Conservation (phyloP, 2,797 vertebrate species). For the Miichthys miiuy region DNA sequence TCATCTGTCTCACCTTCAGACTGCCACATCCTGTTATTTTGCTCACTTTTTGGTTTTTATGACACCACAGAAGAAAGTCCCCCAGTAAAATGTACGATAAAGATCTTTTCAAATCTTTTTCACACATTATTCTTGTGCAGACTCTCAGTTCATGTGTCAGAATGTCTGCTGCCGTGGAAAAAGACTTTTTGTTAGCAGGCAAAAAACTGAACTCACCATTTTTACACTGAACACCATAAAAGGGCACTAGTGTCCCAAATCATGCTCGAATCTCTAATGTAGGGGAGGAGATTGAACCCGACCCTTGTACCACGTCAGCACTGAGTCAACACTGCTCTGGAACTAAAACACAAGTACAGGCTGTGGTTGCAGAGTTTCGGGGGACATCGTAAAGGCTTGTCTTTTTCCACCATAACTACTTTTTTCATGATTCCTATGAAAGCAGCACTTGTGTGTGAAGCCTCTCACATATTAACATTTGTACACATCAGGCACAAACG, state of each 20-base stretch:
- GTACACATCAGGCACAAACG: conserved; percentile 54
- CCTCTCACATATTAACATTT: conserved; percentile 82
- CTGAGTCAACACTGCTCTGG: conserved; percentile 79
- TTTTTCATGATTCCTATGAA: conserved; percentile 79
- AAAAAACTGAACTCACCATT: conserved; percentile 47
- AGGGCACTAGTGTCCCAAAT: conserved; percentile 70
- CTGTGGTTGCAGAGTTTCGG: conserved; percentile 75
- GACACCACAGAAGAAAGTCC: not conserved
- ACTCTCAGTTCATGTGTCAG: conserved; percentile 19
- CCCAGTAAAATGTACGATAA: not conserved
- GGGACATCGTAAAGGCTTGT: conserved; percentile 73
- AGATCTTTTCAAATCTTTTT: conserved; percentile 19
- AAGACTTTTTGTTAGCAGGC: conserved; percentile 32
- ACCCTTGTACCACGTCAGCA: conserved; percentile 77
- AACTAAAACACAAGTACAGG: conserved; percentile 70
- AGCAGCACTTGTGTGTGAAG: conserved; percentile 82
- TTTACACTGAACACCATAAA: conserved; percentile 73
- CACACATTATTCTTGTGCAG: not conserved
- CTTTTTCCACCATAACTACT: conserved; percentile 77
- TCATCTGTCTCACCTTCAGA: not conserved
- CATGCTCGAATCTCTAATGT: conserved; percentile 41
- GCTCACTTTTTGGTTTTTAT: not conserved
- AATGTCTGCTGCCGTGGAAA: conserved; percentile 22
- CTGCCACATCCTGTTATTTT: not conserved
- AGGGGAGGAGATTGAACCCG: conserved; percentile 72